Percentiles rank a stretch among this genome's conserved stretches.
Evolutionary conservation across 2,888 invertebrate species (phyloP).

Genomic region (Platycheirus albimanus): DNA sequence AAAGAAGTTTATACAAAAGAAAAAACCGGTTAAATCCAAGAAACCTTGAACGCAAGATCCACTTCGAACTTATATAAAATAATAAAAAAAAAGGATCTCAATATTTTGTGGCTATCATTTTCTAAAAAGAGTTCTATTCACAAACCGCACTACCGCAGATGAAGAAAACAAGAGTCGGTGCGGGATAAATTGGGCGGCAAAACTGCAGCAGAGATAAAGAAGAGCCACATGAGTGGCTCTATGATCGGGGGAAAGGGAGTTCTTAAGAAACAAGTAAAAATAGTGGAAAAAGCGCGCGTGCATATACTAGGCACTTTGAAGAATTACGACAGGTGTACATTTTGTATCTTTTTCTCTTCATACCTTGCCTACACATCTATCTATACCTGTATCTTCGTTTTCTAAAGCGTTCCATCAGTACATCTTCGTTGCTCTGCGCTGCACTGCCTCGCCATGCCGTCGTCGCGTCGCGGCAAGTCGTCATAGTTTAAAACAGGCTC

Average conservation of each 20-base stretch:
- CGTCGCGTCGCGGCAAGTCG: neutral
- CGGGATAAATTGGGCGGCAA: neutral
- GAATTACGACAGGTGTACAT: constrained; percentile 67
- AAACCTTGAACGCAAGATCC: constrained; percentile 51
- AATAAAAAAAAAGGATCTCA: constrained; percentile 43
- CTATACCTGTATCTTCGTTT: constrained; percentile 10
- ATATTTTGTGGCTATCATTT: constrained; percentile 43
- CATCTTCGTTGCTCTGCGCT: too few relatives aligned
- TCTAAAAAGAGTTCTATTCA: constrained; percentile 32
- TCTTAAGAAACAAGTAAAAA: constrained; percentile 45
- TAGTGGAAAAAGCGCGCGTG: constrained; percentile 39
- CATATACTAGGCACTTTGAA: constrained; percentile 30
- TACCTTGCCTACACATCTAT: too few relatives aligned
- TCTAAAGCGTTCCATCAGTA: too few relatives aligned
- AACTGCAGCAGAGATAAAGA: neutral
- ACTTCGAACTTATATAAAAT: constrained; percentile 14
- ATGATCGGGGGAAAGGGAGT: constrained; percentile 17
- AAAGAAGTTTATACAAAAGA: constrained; percentile 4
- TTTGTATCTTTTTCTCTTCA: constrained; percentile 41
- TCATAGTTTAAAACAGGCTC: constrained; percentile 46
- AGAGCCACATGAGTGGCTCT: neutral
- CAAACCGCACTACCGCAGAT: neutral
- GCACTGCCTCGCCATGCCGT: too few relatives aligned
- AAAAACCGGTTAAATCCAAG: constrained; percentile 41
- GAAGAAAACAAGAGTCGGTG: constrained; percentile 7